These are phyloP conservation scores for Apis laboriosa DNA, from an alignment of 1,140 invertebrate species.

Conservation along the genomic window DNA sequence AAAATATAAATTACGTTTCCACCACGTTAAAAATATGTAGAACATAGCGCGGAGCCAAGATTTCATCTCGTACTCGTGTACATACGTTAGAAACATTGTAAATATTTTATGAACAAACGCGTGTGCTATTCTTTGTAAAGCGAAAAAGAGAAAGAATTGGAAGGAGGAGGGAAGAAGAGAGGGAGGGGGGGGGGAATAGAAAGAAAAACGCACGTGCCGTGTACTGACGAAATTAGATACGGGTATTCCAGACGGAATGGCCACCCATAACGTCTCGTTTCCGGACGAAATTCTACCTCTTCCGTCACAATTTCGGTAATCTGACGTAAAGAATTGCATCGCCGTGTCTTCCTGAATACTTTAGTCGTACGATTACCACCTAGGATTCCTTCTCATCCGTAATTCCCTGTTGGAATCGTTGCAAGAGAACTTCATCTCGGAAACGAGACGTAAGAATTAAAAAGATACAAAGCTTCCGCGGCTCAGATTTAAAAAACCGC, in stretches of 20 bases:
- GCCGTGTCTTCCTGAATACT: neutral
- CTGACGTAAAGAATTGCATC: slow-evolving; percentile 31
- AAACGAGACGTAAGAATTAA: too few species aligned
- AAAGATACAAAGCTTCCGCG: too few species aligned
- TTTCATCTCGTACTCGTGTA: too few species aligned
- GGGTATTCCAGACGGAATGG: neutral
- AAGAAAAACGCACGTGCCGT: neutral
- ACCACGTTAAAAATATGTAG: too few species aligned
- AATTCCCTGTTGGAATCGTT: neutral
- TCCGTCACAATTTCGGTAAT: slow-evolving; percentile 41
- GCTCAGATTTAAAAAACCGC: too few species aligned
- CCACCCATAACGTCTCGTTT: slow-evolving; percentile 28
- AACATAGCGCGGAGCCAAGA: too few species aligned
- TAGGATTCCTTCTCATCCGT: too few species aligned
- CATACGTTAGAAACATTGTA: too few species aligned
- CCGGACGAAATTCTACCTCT: neutral
- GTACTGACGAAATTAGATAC: slow-evolving; percentile 7
- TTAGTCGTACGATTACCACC: neutral
- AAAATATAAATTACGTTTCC: too few species aligned
- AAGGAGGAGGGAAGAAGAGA: neutral
- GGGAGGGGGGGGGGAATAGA: rapidly evolving
- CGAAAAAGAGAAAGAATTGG: neutral
- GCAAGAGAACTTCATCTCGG: too few species aligned
- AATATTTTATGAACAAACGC: too few species aligned
- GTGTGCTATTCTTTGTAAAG: too few species aligned